Base-by-base conservation (phyloP, 2,888 invertebrate genomes). In the Acleris laterana region DNA sequence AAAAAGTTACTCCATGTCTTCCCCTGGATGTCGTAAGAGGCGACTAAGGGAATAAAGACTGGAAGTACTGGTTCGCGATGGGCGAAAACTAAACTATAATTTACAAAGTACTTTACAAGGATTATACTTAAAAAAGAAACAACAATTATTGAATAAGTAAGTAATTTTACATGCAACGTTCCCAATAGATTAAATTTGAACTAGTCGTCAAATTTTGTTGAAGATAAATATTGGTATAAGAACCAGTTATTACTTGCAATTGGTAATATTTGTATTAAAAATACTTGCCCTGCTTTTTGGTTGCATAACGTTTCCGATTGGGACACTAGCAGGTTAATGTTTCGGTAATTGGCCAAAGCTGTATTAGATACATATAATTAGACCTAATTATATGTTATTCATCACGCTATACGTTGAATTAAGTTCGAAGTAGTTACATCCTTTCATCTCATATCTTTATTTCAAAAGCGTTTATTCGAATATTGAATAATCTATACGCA, bases 361-460 rank as follows among this genome's bases (percentile, higher is more conserved):
- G 44, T 44, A 55, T 65, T 60, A 49, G 28, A 60, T 46, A 20
- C 49, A 51, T 61, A 20, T 65, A 60, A 65, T 65, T 65, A 53
- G 53, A 25, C 22, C 22, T 44, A 50, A 55, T 65, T 56, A n/a
- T 50, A 58, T 58, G 42, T 55, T 50, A 42, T 52, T 51, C 42
- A 55, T 49, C 38, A 55, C 48, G 42, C 22, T 6, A 28, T 63
- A 44, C 49, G 42, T 53, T 49, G 49, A 20, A 13, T 20, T 19
- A 17, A 19, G 17, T 11, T 3, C 17, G 19, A 6, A 49, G 49
- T 49, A 1, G 1, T 9, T 13, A 9, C 49, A 49, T 49, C n/a
- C n/a, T 2, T 48, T 51, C 25, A 19, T 17, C 17, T 44, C 16
- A 5, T 19, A 19, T 22, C 17, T 20, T 25, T 44, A 55, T 55